These are phyloP conservation scores for Lophochroa leadbeateri DNA, from an alignment of 2,113 vertebrate genomes.

Conservation along the genomic window DNA sequence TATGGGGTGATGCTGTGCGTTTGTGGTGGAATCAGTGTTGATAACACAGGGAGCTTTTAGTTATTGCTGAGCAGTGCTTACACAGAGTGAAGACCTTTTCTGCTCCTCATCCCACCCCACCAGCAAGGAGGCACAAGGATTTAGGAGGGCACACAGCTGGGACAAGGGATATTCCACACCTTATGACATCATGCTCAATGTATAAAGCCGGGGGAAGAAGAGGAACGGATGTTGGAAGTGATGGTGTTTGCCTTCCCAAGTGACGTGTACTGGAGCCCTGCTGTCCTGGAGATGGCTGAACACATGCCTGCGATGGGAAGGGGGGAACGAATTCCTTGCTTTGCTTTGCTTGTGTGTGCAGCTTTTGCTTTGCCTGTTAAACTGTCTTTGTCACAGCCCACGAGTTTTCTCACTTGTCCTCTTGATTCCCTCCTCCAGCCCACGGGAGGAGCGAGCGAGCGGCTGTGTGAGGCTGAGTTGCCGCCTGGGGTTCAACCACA, in stretches of 20 bases:
- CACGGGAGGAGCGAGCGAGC: neutral
- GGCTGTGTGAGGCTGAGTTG: neutral
- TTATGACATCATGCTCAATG: neutral
- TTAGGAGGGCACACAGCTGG: neutral
- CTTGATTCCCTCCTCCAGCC: neutral
- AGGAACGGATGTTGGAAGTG: neutral
- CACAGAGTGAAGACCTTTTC: neutral
- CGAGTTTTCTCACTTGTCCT: neutral
- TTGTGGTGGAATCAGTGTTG: neutral
- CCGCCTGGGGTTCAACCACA: neutral
- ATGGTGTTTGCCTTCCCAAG: neutral
- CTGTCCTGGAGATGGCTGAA: neutral
- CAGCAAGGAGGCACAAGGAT: neutral
- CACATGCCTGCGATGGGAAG: neutral
- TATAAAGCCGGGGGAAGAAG: neutral
- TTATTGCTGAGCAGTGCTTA: neutral
- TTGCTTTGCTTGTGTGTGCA: neutral
- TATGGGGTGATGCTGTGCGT: neutral
- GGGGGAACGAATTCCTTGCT: neutral
- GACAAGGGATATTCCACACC: neutral
- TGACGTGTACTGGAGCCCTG: neutral
- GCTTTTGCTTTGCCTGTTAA: neutral
- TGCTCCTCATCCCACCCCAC: neutral
- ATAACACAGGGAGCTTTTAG: neutral
- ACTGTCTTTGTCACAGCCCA: neutral